A percentile compares a stretch with the other conserved stretches of the same genome.
phyloP scores from a whole-genome alignment of 2,113 vertebrate genomes.

The Calyptomena viridis region DNA sequence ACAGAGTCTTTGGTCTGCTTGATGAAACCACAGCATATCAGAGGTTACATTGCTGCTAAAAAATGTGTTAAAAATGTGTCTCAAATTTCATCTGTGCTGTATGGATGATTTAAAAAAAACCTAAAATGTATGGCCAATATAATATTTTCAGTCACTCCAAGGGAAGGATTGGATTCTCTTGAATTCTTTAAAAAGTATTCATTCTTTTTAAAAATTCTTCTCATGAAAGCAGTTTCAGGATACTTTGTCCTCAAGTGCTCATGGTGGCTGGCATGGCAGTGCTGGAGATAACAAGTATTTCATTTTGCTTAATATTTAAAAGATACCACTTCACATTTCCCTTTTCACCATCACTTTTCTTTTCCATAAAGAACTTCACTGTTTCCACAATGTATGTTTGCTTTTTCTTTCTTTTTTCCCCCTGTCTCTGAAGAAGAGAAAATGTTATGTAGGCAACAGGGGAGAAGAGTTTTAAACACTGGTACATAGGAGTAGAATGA shows the following conservation, averaged over 20 bases:
- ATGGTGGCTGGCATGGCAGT: fast-evolving
- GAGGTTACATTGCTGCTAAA: not conserved
- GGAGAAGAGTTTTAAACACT: not conserved
- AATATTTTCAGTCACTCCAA: not conserved
- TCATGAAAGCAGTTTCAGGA: not conserved
- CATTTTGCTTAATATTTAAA: not conserved
- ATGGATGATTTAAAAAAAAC: not conserved
- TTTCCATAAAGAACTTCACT: not conserved
- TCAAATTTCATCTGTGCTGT: not conserved
- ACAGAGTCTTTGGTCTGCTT: not conserved
- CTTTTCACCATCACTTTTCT: not conserved
- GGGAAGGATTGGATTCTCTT: not conserved
- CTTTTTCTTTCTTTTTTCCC: not conserved
- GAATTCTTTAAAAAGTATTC: not conserved
- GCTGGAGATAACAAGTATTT: not conserved
- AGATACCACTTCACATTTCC: not conserved
- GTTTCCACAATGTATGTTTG: not conserved
- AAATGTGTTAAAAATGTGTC: not conserved
- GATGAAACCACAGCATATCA: not conserved
- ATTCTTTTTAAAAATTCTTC: not conserved
- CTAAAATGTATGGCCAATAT: not conserved
- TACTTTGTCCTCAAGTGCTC: not conserved
- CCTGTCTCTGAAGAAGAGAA: not conserved
- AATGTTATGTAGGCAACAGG: not conserved
- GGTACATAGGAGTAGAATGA: not conserved